Evolutionary conservation across 2,888 invertebrate genomes (phyloP), one percentile per base, ranked within the genome.

Genomic region (Scrobipalpa atriplicella): DNA sequence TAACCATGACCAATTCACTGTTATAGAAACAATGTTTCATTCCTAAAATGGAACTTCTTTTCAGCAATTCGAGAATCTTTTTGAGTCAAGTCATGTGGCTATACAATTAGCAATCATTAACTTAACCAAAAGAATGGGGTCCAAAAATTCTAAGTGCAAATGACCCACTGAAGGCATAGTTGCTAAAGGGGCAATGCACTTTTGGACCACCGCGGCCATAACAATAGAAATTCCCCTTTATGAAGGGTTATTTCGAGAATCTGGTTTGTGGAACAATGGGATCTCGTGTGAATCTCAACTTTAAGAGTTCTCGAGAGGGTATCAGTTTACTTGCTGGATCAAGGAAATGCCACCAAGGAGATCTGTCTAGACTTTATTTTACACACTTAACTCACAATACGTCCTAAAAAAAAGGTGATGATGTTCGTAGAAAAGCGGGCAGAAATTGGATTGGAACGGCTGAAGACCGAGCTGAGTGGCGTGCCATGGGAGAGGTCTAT

Each of bases 111-210:
- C 16, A 54, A 54, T 19, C 21, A 54, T 54, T 47, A 7, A 16
- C n/a, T 47, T 16, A 7, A n/a, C 47, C 16, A 47, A 5, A 52
- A 21, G 54, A 56, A 13, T n/a, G 18, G 64, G 18, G 29, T 64
- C 19, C 54, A 56, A 56, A 64, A 54, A 56, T 19, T 54, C 38
- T 63, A 72, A 67, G 71, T 71, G 71, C 70, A 76, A 82, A 81
- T 77, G 75, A 78, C 76, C 78, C 73, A 82, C 78, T n/a, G n/a
- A n/a, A n/a, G n/a, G n/a, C n/a, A n/a, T n/a, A n/a, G n/a, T n/a
- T n/a, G n/a, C n/a, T 77, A 76, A 73, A 71, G 79, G 81, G 81
- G 78, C 81, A 81, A 74, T 81, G 83, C 81, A 79, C 83, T 78
- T 78, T 70, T 68, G 65, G 71, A 76, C 73, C 71, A 68, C 71